Base-by-base conservation (phyloP, 2,113 vertebrate genomes). In the Microtus richardsoni region DNA sequence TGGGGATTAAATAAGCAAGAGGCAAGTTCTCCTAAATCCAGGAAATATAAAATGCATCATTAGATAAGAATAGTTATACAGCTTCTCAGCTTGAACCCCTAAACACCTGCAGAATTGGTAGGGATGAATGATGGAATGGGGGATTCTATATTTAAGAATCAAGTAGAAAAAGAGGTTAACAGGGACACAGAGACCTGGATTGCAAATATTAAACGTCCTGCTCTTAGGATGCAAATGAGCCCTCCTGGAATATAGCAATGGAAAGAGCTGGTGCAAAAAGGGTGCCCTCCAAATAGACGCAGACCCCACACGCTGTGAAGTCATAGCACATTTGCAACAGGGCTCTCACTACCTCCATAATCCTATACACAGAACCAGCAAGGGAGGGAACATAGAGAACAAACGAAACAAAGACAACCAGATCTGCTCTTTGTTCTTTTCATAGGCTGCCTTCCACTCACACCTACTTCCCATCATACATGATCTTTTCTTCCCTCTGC, bases 351-450 rank as follows among this genome's bases (percentile, higher is more conserved):
- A 86, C 44, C n/a, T 14, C 68, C 52, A 11, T 33, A 6, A 28
- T 21, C 11, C 14, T 19, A n/a, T 2, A 30, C 68, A 36, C 14
- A 73, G 47, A 73, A 58, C 2, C 85, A 39, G 17, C 64, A 88
- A 92, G 88, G 88, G 97, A 96, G 97, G 98, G 97, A 98, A 96
- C 89, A 3, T 11, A 39, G 49, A 97, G 96, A 91, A 86, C 49
- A 44, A 54, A 19, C 5, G 21, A 98, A 98, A 97, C 96, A 91
- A 97, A 68, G 5, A 39, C 49, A 26, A 8, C 10, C 7, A 97
- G 96, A 96, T 96, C 96, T 96, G 96, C 4, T 98, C 97, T 96
- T 96, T 62, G 97, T 98, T 97, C 78, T 97, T 70, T 95, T 91
- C 41, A 84, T 30, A 39, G 7, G 68, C 4, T 44, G 60, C 8